These are phyloP conservation scores for Trididemnum nubilum DNA, from an alignment of 23 tunicate species.

Conservation along the genomic window DNA sequence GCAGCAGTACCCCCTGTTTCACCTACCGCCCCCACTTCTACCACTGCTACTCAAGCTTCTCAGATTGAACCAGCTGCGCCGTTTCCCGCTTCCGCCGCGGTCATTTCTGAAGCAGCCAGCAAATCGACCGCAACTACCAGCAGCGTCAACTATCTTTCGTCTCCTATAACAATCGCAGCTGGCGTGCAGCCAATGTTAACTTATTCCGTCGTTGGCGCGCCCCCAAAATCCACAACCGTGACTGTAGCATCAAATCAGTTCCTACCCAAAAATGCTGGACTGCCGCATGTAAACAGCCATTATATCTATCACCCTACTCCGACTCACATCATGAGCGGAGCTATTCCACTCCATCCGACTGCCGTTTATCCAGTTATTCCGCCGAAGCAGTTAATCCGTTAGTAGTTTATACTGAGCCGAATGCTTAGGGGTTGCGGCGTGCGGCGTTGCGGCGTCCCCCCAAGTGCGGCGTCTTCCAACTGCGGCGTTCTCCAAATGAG, in stretches of 20 bases:
- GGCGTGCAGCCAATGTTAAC: slow-evolving; percentile 73
- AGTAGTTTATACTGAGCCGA: too few species aligned
- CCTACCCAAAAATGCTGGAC: slow-evolving; percentile 21
- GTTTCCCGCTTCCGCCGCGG: not conserved
- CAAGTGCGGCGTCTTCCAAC: too few species aligned
- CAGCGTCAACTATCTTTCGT: not conserved
- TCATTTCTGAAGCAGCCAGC: not conserved
- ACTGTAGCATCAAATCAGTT: slow-evolving; percentile 48
- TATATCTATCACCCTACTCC: slow-evolving; percentile 34
- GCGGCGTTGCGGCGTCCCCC: too few species aligned
- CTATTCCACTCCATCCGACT: slow-evolving; percentile 42
- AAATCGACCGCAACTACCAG: not conserved
- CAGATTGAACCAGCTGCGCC: not conserved
- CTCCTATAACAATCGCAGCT: slow-evolving; percentile 31
- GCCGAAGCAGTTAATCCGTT: slow-evolving; percentile 16
- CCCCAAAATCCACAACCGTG: slow-evolving; percentile 39
- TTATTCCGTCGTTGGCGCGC: slow-evolving; percentile 54
- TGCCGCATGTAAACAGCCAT: slow-evolving; percentile 12
- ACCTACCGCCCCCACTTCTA: not conserved
- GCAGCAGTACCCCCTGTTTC: not conserved
- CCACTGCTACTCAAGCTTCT: not conserved
- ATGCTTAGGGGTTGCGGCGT: too few species aligned
- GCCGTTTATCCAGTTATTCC: slow-evolving; percentile 26
- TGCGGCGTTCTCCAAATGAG: too few species aligned
- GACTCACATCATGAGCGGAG: slow-evolving; percentile 40